Base-by-base conservation (phyloP, 2,888 invertebrate genomes). In the Aphrophora alni region DNA sequence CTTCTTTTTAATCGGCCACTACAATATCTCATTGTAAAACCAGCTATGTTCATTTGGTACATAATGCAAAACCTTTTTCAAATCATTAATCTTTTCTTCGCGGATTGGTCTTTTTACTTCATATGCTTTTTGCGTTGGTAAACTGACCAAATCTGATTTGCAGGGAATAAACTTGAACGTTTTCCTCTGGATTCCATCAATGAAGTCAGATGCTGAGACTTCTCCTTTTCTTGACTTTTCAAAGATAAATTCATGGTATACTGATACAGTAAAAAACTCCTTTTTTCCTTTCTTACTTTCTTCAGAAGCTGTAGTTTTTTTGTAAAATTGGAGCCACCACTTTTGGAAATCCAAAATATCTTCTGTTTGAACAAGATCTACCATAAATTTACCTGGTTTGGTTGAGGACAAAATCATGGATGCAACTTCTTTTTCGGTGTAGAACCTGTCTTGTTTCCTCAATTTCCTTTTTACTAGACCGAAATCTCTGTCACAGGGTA, bases 401-500 rank as follows among this genome's bases (percentile, higher is more conserved):
- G 74, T 71, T 27, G 77, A 68, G 44, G 59, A 25, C 2, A 75
- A n/a, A 28, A 81, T 59, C 7, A 77, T 26, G 24, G 81, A 80
- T 76, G 38, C 77, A 17, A 78, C 69, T 71, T 82, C 33, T 33
- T 33, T 33, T 33, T 5, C 33, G 3, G 33, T 33, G 33, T 33
- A 33, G 33, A 5, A 33, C 33, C 33, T 33, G 33, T 33, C 73
- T 25, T 72, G 73, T 73, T 81, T 83, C 77, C 74, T 83, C 17
- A 38, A 38, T 51, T 80, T 80, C 73, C 78, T 77, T 82, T 83
- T 83, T 26, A 84, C 81, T 17, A 80, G 80, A 24, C 77, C 75
- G 71, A 84, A 84, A 75, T 83, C 83, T 27, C 84, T 72, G 70
- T 84, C 83, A 68, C 83, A 83, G 14, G 82, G 83, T 14, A 83